phyloP scores from a whole-genome alignment of 1,140 invertebrate species.

The Drosophila nigromelanica region DNA sequence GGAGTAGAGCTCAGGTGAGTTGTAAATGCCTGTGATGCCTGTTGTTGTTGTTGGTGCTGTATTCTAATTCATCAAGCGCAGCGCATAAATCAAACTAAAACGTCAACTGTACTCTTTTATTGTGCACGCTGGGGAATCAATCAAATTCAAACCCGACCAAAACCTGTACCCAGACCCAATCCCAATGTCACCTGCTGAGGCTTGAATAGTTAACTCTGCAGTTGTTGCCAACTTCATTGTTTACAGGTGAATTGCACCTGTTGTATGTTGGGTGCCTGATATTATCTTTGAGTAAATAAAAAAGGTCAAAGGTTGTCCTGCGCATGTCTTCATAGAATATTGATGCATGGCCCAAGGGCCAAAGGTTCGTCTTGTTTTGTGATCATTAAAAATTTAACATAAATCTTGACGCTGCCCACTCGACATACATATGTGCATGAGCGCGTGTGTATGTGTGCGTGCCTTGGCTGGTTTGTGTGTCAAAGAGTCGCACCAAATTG shows the following conservation, averaged over 20 bases:
- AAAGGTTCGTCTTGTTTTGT: neutral
- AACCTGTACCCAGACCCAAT: neutral
- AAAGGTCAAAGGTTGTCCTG: conserved; percentile 60
- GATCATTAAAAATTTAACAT: conserved; percentile 71
- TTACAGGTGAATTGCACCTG: conserved; percentile 46
- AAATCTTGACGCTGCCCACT: conserved; percentile 59
- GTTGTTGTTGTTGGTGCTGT: conserved; percentile 17
- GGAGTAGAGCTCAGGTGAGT: conserved; percentile 3
- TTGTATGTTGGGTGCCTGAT: conserved; percentile 32
- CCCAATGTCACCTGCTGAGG: conserved; percentile 42
- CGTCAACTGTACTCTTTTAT: conserved; percentile 35
- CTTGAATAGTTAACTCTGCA: conserved; percentile 7
- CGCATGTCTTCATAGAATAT: conserved; percentile 58
- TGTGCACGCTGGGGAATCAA: conserved; percentile 17
- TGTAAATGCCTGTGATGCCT: conserved; percentile 17
- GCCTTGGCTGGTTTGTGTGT: conserved; percentile 53
- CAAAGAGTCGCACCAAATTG: conserved; percentile 70
- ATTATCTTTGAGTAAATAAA: conserved; percentile 34
- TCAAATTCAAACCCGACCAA: conserved; percentile 18
- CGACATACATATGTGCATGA: conserved; percentile 11
- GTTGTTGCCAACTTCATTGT: conserved; percentile 22
- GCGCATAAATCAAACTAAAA: conserved; percentile 61
- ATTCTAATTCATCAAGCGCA: conserved; percentile 55
- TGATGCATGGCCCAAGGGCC: conserved; percentile 56
- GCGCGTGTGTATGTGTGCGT: conserved; percentile 1